Base-by-base conservation (phyloP, 2,888 invertebrate species). In the Ischnura elegans region DNA sequence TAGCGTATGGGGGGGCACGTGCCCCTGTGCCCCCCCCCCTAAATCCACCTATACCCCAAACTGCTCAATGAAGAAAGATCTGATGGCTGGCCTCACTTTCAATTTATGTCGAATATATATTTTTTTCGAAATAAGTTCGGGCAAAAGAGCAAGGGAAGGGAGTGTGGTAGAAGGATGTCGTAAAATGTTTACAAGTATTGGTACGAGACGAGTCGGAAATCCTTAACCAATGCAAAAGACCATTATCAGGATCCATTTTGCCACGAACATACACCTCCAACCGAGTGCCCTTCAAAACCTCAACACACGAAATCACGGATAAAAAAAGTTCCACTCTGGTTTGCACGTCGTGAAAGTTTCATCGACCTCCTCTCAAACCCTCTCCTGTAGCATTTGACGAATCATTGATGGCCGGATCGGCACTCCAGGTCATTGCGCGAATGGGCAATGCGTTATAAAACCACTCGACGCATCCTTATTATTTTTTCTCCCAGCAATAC, bases 141-240 rank as follows among this genome's bases (percentile, higher is more conserved):
- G 76, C 29, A 10, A 36, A 10, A 25, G n/a, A 13, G 10, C 36
- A 25, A 61, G 25, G 61, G 25, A 13, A 76, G n/a, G n/a, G n/a
- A n/a, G n/a, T n/a, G n/a, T n/a, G n/a, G n/a, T n/a, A n/a, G 76
- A 76, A 16, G 76, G 76, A 29, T 36, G 76, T 76, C 76, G 76
- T 76, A 76, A 76, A 76, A 76, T 16, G 76, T 36, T 76, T 76
- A 13, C 36, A 25, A 25, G 21, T n/a, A 25, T 21, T 0, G 4
- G 25, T 19, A 25, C 25, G 29, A 36, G 76, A 29, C 0, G 36
- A 36, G 36, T 4, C 10, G 76, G n/a, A 76, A 36, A 76, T n/a
- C 36, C 76, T n/a, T 36, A 76, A 76, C 36, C 10, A 76, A 5
- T 36, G 2, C 76, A 13, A 36, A 36, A 25, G 51, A 1, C 61